Evolutionary conservation across 2,797 vertebrate genomes (phyloP).

Genomic region (Threskiornis aethiopicus): DNA sequence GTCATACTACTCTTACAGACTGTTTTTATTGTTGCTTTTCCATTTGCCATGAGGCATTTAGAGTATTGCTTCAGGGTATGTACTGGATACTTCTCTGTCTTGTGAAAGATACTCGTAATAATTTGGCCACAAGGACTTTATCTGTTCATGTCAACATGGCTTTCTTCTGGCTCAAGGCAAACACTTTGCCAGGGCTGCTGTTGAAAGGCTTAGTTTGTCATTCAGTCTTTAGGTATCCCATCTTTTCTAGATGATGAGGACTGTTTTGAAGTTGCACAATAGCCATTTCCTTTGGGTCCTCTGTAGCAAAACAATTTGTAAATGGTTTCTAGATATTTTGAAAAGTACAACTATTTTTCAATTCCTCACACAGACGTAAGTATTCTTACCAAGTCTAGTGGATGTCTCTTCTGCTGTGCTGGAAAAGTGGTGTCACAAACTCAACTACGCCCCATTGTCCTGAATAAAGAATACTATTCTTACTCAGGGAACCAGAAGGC

Average conservation of each 20-base stretch:
- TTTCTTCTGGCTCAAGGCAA: neutral
- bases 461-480: neutral
- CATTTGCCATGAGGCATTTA: neutral
- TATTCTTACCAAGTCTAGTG: neutral
- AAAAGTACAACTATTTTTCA: neutral
- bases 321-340: neutral
- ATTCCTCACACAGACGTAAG: accelerated
- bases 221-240: neutral
- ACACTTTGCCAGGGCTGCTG: neutral
- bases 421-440: neutral
- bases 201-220: neutral
- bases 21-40: neutral
- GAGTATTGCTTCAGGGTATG: neutral
- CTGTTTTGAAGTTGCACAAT: neutral
- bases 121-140: neutral
- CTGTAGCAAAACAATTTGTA: neutral
- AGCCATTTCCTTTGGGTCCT: neutral
- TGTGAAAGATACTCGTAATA: neutral
- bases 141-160: neutral
- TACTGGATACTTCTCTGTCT: neutral
- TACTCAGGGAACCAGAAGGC: neutral
- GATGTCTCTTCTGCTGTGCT: neutral
- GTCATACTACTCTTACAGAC: neutral
- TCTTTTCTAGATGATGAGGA: neutral
- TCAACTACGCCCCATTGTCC: neutral